These are phyloP conservation scores for Steatornis caripensis DNA, from an alignment of 2,113 vertebrate species.

Conservation along the genomic window DNA sequence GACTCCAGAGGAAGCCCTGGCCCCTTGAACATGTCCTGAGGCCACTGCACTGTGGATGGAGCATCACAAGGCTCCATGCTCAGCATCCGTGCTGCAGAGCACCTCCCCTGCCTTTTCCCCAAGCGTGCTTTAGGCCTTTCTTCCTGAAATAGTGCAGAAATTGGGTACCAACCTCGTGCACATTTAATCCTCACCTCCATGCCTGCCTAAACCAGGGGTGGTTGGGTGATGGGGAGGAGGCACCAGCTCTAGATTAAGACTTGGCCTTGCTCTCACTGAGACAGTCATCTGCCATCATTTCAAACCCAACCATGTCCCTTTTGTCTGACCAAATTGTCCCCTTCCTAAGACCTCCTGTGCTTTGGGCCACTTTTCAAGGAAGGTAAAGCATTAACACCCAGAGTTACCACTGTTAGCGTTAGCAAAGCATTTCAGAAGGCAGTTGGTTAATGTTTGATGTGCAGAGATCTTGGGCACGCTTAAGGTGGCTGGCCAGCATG, in stretches of 20 bases:
- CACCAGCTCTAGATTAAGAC: not conserved
- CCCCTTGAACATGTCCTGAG: fast-evolving
- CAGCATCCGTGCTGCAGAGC: not conserved
- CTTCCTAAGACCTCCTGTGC: not conserved
- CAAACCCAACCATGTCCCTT: not conserved
- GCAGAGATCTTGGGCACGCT: not conserved
- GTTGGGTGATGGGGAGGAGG: not conserved
- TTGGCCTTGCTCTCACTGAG: not conserved
- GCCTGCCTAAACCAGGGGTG: not conserved
- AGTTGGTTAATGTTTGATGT: not conserved
- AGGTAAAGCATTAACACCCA: conserved; percentile 4
- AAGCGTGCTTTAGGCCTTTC: not conserved
- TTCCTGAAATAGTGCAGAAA: not conserved
- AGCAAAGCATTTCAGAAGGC: not conserved
- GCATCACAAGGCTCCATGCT: not conserved
- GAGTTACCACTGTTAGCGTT: not conserved
- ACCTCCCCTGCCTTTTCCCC: not conserved
- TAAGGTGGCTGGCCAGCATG: not conserved
- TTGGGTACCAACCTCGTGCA: not conserved
- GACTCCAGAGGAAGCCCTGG: not conserved
- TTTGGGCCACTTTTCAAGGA: not conserved
- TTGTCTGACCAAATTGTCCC: not conserved
- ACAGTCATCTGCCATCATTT: not conserved
- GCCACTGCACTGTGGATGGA: not conserved
- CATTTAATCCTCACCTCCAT: not conserved